Percentiles rank a stretch among this genome's conserved stretches.
Conservation (phyloP, 2,113 vertebrate species). For the Gnathonemus longibarbis region DNA sequence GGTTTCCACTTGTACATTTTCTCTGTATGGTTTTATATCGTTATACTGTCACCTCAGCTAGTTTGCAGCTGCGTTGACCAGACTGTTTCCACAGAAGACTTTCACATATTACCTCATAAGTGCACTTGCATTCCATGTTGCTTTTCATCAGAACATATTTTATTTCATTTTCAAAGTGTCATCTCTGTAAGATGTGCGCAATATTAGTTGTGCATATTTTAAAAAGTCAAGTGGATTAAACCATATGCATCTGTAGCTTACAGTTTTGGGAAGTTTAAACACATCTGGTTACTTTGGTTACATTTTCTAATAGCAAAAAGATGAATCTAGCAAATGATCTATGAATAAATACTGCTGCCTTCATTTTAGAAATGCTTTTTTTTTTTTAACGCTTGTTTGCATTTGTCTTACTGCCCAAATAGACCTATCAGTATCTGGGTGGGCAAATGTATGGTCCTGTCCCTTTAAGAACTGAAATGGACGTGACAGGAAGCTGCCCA, state of each 20-base stretch:
- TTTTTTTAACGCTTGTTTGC: background rate
- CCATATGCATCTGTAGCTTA: background rate
- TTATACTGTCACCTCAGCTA: background rate
- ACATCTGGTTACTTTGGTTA: background rate
- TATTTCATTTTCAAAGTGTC: background rate
- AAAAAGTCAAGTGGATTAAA: background rate
- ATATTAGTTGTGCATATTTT: background rate
- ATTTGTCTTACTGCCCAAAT: background rate
- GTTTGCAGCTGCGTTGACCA: background rate
- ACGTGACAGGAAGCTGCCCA: constrained; percentile 9
- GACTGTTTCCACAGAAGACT: background rate
- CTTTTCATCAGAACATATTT: constrained; percentile 21
- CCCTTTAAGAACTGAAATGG: background rate
- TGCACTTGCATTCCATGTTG: background rate
- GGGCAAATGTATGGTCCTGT: background rate
- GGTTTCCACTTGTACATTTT: background rate
- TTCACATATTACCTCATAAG: background rate
- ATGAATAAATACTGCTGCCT: background rate
- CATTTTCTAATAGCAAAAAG: background rate
- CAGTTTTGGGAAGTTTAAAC: background rate
- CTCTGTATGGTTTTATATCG: background rate
- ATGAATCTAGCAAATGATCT: background rate
- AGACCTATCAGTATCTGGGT: background rate
- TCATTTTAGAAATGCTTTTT: background rate
- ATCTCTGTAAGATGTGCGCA: background rate